These are phyloP conservation scores for Dendrocincla fuliginosa DNA, from an alignment of 2,797 vertebrate species.

Conservation along the genomic window DNA sequence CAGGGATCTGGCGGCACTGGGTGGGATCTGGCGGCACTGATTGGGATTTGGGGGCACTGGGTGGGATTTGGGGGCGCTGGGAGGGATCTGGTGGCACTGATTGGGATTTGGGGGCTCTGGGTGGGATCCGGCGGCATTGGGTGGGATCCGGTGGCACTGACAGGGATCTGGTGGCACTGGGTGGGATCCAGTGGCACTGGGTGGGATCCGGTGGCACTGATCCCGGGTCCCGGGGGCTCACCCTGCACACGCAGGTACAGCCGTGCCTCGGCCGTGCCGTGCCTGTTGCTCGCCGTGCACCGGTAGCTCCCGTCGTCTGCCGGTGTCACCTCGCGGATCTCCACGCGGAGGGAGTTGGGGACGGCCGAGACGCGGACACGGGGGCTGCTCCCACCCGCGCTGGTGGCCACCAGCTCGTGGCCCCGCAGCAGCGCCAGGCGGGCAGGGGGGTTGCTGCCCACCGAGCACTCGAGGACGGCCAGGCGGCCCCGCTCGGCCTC, in stretches of 20 bases:
- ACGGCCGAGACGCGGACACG: neutral
- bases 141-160: too few species aligned
- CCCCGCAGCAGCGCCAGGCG: slow-evolving; percentile 50
- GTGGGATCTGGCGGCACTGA: neutral
- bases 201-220: too few species aligned
- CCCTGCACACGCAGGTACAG: slow-evolving; percentile 70
- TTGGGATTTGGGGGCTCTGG: neutral
- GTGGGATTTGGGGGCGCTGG: neutral
- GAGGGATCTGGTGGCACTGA: too few species aligned
- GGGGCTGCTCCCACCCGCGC: rapidly evolving
- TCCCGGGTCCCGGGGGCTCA: neutral
- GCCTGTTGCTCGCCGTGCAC: slow-evolving; percentile 50
- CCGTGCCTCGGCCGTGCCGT: neutral
- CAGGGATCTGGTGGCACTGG: neutral
- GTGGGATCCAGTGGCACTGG: too few species aligned
- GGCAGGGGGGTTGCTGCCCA: slow-evolving; percentile 67
- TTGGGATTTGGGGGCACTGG: neutral
- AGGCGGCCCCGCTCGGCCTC: slow-evolving; percentile 56
- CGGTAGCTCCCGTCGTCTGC: slow-evolving; percentile 71
- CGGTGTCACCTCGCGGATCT: slow-evolving; percentile 52
- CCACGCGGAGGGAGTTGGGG: slow-evolving; percentile 63
- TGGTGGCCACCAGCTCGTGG: slow-evolving; percentile 33
- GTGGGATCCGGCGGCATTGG: neutral
- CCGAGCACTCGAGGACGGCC: slow-evolving; percentile 68
- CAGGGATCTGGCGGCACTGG: neutral